Evolutionary conservation across 2,797 vertebrate species (phyloP), one percentile per base, ranked within the genome.

Genomic region (Alectoris magna): DNA sequence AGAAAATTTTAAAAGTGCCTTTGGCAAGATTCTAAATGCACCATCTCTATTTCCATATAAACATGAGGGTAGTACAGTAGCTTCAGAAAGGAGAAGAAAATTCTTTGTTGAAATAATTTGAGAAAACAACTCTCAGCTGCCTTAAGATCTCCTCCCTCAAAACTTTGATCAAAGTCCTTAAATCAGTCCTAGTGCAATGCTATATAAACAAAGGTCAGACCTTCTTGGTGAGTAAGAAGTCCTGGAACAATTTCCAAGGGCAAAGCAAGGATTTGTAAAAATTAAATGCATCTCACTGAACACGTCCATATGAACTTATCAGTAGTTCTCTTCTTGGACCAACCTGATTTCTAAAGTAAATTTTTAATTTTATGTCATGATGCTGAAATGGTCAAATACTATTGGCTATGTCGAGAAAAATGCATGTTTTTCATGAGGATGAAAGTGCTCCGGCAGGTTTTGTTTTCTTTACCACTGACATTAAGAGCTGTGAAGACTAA

Each of bases 101-200:
- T 2, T 14, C 64, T 48, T 51, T 59, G 21, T 76, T 59, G 38
- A 86, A 90, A 74, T 51, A 71, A 76, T 19, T 7, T n/a, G 80
- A 27, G 59, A 81, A 81, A 60, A 51, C 6, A 83, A 64, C 6
- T 27, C 11, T 19, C 14, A 68, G 18, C 9, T 0, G 10, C 1
- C 41, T 74, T 48, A 93, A 75, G 26, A 6, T 7, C 21, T 75
- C 1, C 6, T 43, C 8, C 13, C 3, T 1, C 60, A 83, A 88
- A 56, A 4, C 8, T 6, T n/a, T 59, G 4, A 78, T 43, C 3
- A 22, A 66, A 58, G 9, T 10, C 43, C 75, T 81, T 84, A 4
- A 38, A 14, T 2, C 0, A 6, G 10, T 69, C 14, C 21, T 38
- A 44, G 4, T 6, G 15, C 19, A 31, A 6, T 41, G 27, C 4